These are phyloP conservation scores for Oryzias curvinotus DNA, from an alignment of 2,113 vertebrate species.

Conservation along the genomic window DNA sequence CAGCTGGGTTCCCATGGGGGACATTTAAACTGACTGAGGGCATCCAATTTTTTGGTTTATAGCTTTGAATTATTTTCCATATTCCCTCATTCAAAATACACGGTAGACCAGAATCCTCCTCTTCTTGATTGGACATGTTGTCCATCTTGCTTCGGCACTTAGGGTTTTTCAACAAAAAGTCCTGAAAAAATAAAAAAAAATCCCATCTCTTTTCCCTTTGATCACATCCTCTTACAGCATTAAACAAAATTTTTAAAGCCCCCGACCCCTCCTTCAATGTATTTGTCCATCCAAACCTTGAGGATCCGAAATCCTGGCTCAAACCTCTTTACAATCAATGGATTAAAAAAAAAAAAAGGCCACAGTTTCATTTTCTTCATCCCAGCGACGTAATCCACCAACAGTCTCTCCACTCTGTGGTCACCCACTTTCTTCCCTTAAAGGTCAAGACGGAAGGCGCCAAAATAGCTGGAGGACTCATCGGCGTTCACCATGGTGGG, in stretches of 20 bases:
- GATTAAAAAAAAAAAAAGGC: constrained; percentile 25
- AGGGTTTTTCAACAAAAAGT: constrained; percentile 14
- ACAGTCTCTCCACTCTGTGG: neutral
- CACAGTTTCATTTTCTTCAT: constrained; percentile 1
- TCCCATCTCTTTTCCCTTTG: constrained; percentile 10
- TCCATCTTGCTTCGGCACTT: constrained; percentile 15
- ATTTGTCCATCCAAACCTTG: constrained; percentile 14
- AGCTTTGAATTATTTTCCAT: neutral
- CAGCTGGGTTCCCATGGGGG: neutral
- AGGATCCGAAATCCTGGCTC: constrained; percentile 61
- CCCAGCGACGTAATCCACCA: constrained; percentile 1
- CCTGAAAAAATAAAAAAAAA: constrained; percentile 19
- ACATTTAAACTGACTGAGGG: neutral
- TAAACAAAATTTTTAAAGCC: constrained; percentile 6
- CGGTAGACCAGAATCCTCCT: constrained; percentile 26
- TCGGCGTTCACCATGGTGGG: constrained; percentile 79
- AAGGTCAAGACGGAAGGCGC: constrained; percentile 84
- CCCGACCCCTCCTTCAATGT: constrained; percentile 21
- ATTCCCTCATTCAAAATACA: constrained; percentile 16
- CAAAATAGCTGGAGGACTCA: constrained; percentile 84
- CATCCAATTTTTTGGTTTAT: neutral
- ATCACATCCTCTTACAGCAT: constrained; percentile 1
- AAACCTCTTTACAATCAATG: neutral
- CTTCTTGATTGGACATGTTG: constrained; percentile 41
- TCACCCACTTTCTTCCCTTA: constrained; percentile 48